These are phyloP conservation scores for Indicator maculatus DNA, from an alignment of 2,113 vertebrate genomes.

Conservation along the genomic window DNA sequence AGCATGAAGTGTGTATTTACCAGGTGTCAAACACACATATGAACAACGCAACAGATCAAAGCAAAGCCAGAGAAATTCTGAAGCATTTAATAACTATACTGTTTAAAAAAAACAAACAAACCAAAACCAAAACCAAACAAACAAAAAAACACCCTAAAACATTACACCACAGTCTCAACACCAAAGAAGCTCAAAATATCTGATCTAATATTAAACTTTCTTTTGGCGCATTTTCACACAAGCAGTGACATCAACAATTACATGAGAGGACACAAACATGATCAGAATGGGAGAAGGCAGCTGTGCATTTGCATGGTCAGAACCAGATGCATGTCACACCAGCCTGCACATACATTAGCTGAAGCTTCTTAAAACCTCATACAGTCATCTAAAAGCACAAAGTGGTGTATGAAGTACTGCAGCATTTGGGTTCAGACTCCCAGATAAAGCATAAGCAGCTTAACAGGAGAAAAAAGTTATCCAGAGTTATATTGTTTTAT, in stretches of 20 bases:
- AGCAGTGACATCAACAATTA: not conserved
- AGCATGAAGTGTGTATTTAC: not conserved
- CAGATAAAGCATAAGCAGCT: not conserved
- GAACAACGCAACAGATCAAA: not conserved
- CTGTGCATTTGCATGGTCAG: not conserved
- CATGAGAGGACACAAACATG: accelerated
- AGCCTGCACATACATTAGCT: not conserved
- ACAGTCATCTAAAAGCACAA: not conserved
- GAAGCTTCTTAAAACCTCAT: not conserved
- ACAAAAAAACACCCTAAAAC: not conserved
- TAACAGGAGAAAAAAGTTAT: not conserved
- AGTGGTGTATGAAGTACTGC: not conserved
- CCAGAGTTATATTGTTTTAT: not conserved
- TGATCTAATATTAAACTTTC: not conserved
- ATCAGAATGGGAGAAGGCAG: not conserved
- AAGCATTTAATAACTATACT: not conserved
- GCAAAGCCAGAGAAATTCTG: not conserved
- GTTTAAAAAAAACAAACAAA: not conserved
- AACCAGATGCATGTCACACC: not conserved
- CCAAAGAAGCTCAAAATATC: not conserved
- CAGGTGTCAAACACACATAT: not conserved
- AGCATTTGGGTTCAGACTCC: not conserved
- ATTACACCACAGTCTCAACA: not conserved
- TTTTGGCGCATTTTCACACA: not conserved
- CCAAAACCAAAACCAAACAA: too few species aligned